These are phyloP conservation scores for Heteromormyrus szaboi DNA, from an alignment of 2,797 vertebrate species.

Conservation along the genomic window DNA sequence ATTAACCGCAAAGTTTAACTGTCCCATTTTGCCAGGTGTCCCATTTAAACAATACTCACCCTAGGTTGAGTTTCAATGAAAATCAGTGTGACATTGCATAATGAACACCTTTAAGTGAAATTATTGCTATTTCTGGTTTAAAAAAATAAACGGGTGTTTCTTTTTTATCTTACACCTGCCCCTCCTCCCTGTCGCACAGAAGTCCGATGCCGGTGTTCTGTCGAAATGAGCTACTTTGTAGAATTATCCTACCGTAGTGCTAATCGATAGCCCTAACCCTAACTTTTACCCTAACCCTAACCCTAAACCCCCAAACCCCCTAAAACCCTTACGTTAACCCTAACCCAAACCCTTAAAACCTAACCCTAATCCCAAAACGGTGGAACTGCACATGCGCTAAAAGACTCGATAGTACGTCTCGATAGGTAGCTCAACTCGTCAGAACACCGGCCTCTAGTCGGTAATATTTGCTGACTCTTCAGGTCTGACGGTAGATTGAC, in stretches of 20 bases:
- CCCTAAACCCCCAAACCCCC: too few relatives aligned
- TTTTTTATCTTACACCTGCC: background rate
- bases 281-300: too few relatives aligned
- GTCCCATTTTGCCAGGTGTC: background rate
- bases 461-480: slow-evolving; percentile 29
- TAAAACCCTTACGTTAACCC: too few relatives aligned
- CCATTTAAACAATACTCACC: background rate
- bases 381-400: too few relatives aligned
- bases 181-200: background rate
- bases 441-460: background rate
- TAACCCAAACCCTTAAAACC: too few relatives aligned
- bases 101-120: background rate
- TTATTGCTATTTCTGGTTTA: background rate
- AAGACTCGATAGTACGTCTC: too few relatives aligned
- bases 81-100: background rate
- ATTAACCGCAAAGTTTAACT: background rate
- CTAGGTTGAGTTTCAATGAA: background rate
- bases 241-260: too few relatives aligned
- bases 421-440: background rate
- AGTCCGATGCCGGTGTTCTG: background rate
- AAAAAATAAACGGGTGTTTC: background rate
- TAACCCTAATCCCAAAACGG: too few relatives aligned
- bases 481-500: slow-evolving; percentile 53
- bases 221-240: background rate
- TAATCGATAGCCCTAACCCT: too few relatives aligned